Conservation (phyloP, 2,888 invertebrate species). For the Dasysyrphus albostriatus region DNA sequence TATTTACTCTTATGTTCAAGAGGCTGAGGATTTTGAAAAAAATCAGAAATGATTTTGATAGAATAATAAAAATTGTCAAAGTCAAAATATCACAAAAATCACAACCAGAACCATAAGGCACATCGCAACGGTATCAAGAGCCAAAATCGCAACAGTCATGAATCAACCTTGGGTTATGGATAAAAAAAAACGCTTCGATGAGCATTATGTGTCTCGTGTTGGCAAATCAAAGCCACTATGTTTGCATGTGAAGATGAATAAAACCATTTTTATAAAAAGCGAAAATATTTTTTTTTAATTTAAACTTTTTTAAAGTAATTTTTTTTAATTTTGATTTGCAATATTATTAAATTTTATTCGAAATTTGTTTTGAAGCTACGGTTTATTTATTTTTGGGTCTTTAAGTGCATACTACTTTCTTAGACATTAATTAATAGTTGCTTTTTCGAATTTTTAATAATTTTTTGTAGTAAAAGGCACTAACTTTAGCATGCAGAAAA, state of each 20-base stretch:
- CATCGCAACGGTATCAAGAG: conserved; percentile 99
- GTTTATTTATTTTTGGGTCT: too few species aligned
- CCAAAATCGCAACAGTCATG: conserved; percentile 94
- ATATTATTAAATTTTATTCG: too few species aligned
- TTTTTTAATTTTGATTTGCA: too few species aligned
- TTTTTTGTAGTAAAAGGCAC: too few species aligned
- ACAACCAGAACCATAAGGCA: conserved; percentile 98
- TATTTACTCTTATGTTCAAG: too few species aligned
- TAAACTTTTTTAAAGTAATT: too few species aligned
- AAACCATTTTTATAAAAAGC: conserved; percentile 24
- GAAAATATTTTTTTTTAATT: conserved; percentile 21
- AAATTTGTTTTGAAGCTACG: too few species aligned
- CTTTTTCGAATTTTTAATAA: too few species aligned
- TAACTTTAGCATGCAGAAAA: too few species aligned
- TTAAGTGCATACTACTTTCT: too few species aligned
- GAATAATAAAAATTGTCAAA: conserved; percentile 91
- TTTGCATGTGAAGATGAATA: conserved; percentile 45
- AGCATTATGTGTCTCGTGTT: conserved; percentile 86
- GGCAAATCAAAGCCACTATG: conserved; percentile 86
- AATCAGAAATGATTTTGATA: conserved; percentile 57
- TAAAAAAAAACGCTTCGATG: conserved; percentile 89
- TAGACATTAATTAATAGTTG: too few species aligned
- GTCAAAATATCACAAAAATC: conserved; percentile 99
- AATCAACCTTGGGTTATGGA: conserved; percentile 95
- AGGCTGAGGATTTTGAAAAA: too few species aligned